Base-by-base conservation (phyloP, 2,888 invertebrate genomes). In the Podotricha telesiphe region DNA sequence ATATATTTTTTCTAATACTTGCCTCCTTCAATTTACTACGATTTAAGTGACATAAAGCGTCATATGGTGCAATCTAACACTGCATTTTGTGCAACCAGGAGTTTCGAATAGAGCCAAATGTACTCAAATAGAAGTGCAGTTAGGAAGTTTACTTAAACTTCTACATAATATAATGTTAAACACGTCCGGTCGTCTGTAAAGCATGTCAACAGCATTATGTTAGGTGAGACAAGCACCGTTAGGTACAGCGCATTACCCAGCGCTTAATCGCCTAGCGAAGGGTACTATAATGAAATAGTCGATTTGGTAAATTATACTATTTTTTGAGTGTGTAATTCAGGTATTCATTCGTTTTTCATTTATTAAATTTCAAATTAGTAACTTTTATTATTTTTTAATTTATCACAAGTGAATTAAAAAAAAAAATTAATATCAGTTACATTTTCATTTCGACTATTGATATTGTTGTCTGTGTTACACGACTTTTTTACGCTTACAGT, bases 151-250 rank as follows among this genome's bases (percentile, higher is more conserved):
- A 42, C 48, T 53, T 42, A 34, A 51, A 51, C 20, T 17, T 50
- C n/a, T 50, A 50, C 56, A 37, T 37, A 45, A 55, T 34, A 51
- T 64, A 67, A 53, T 51, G 63, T 67, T 64, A 48, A 68, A 68
- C 70, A 71, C 65, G 65, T 68, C 61, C 65, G 48, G 61, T 37
- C 45, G 56, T 62, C 68, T 58, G 65, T 67, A 61, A 62, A 65
- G 68, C 68, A 62, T 68, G 70, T 68, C 68, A 68, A 71, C 68
- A 68, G 65, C 70, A 67, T 64, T 53, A 53, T n/a, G 28, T 56
- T 61, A 20, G 42, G 22, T 37, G 45, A n/a, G 45, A 53, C 28
- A 8, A 11, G 47, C 28, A 68, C 71, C 71, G 71, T 68, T 68
- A 71, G 55, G 68, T 67, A 58, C 65, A 68, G 64, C 59, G 34